Evolutionary conservation across 2,888 invertebrate species (phyloP).

Genomic region (Drosophila rellima): DNA sequence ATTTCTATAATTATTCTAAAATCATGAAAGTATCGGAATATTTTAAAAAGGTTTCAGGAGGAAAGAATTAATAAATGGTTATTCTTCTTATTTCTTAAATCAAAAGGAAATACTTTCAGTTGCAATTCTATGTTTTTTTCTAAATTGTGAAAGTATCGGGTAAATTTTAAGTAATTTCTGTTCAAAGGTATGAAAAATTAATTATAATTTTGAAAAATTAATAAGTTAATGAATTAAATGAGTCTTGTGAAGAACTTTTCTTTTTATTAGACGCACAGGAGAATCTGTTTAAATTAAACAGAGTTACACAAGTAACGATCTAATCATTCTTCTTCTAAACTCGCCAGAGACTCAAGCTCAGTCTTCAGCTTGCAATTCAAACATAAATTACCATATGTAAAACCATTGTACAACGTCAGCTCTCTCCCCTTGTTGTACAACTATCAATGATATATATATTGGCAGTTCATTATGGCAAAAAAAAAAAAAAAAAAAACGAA

Average conservation of each 20-base stretch:
- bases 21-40: too few species aligned
- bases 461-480: conserved; percentile 53
- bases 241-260: not conserved
- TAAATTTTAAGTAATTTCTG: too few species aligned
- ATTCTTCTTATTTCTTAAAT: too few species aligned
- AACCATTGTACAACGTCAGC: not conserved
- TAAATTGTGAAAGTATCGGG: too few species aligned
- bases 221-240: too few species aligned
- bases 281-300: not conserved
- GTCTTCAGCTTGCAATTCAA: conserved; percentile 31
- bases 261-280: not conserved
- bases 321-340: not conserved
- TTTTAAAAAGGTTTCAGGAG: too few species aligned
- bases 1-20: too few species aligned
- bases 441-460: conserved; percentile 40
- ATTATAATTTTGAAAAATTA: not conserved
- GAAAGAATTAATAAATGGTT: too few species aligned
- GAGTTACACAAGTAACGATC: conserved; percentile 2
- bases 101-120: too few species aligned
- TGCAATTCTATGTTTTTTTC: too few species aligned
- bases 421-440: not conserved
- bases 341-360: not conserved
- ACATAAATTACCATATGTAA: conserved; percentile 72
- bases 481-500: too few species aligned
- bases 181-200: not conserved